Conservation (phyloP, 1,140 invertebrate genomes). For the Stegodyphus mimosarum region DNA sequence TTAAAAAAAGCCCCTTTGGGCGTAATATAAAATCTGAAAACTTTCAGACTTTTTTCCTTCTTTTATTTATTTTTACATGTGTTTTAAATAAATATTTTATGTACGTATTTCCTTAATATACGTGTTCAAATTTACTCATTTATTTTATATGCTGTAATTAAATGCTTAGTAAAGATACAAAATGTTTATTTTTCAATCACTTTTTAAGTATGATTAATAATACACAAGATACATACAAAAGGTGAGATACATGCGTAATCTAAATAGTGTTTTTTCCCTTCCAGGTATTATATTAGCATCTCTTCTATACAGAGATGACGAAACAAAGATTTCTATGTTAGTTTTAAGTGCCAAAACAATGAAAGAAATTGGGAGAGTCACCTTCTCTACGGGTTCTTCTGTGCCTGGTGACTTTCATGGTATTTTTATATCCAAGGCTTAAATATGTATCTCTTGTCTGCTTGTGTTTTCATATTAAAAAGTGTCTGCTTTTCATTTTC, state of each 20-base stretch:
- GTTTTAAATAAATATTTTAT: no score
- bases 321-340: slow-evolving; percentile 75
- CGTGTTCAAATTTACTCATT: no score
- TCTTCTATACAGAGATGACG: slow-evolving; percentile 74
- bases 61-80: no score
- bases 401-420: slow-evolving; percentile 66
- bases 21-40: no score
- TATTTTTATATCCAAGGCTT: slow-evolving; percentile 45
- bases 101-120: no score
- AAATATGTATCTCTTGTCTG: not conserved
- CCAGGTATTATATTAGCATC: slow-evolving; percentile 77
- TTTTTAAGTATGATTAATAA: no score
- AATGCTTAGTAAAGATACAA: not conserved
- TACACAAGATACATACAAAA: no score
- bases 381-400: slow-evolving; percentile 72
- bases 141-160: not conserved
- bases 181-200: not conserved
- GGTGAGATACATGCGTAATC: not conserved
- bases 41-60: no score
- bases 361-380: slow-evolving; percentile 76
- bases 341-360: slow-evolving; percentile 78
- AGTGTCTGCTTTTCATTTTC: no score
- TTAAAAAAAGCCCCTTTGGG: no score
- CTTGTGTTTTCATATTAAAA: not conserved
- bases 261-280: not conserved